These are phyloP conservation scores for human DNA, from an alignment of 2,113 vertebrate species.

Conservation along the genomic window DNA sequence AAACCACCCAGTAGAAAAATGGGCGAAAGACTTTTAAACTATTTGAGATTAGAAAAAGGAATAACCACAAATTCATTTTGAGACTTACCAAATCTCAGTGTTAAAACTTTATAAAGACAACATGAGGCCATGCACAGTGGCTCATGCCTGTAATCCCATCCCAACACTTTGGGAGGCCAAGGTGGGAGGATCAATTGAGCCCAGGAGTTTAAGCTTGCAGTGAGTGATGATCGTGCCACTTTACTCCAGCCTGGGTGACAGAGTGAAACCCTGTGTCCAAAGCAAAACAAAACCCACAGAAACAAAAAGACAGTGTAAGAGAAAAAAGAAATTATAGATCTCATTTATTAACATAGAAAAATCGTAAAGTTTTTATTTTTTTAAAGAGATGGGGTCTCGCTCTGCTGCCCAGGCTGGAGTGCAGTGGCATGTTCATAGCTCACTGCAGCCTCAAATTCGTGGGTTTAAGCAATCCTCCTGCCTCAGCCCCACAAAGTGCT, in stretches of 20 bases:
- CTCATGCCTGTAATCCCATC: background rate
- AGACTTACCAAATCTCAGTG: background rate
- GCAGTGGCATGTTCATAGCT: no score
- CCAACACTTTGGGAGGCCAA: background rate
- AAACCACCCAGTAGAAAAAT: no score
- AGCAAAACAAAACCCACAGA: background rate
- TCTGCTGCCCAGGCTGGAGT: no score
- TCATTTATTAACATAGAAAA: background rate
- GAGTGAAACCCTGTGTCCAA: background rate
- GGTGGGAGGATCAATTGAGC: background rate
- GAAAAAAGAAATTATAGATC: background rate
- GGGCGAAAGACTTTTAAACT: background rate
- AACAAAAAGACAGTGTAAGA: background rate
- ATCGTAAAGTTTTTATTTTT: background rate
- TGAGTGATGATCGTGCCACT: background rate
- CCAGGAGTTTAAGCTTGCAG: background rate
- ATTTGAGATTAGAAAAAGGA: background rate
- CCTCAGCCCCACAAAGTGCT: no score
- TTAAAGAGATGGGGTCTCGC: no score
- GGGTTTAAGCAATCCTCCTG: no score
- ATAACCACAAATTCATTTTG: background rate
- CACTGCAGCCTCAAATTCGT: no score
- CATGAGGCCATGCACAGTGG: background rate
- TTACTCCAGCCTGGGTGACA: background rate
- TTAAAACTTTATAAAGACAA: background rate